Conservation (phyloP, 2,113 vertebrate species). For the Stigmatopora nigra region DNA sequence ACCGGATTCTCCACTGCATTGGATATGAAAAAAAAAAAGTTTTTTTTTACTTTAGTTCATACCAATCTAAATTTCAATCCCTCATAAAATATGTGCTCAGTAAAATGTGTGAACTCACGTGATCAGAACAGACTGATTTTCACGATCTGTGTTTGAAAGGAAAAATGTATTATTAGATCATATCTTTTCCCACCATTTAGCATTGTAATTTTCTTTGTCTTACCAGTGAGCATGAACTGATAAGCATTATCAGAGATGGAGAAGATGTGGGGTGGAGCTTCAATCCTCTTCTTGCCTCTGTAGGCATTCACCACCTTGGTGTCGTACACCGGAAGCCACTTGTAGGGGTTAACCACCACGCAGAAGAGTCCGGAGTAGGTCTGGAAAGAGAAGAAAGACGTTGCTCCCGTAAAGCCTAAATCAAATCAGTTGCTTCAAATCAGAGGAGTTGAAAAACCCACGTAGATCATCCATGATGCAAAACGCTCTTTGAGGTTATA, state of each 20-base stretch:
- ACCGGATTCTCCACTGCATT: slow-evolving; percentile 84
- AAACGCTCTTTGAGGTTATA: slow-evolving; percentile 88
- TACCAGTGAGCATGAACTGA: slow-evolving; percentile 70
- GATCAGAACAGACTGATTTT: slow-evolving; percentile 76
- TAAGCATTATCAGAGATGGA: slow-evolving; percentile 69
- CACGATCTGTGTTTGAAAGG: slow-evolving; percentile 68
- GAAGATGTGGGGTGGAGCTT: slow-evolving; percentile 67
- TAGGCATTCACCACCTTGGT: slow-evolving; percentile 43
- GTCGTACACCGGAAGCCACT: slow-evolving; percentile 83
- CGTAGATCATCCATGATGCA: slow-evolving; percentile 88
- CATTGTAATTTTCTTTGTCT: not conserved
- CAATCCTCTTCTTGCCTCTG: slow-evolving; percentile 68
- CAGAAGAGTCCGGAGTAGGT: slow-evolving; percentile 85
- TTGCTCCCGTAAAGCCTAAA: not conserved
- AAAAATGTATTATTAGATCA: not conserved
- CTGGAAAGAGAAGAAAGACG: slow-evolving; percentile 38
- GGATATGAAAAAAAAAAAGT: too few species aligned
- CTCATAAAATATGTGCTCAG: too few species aligned
- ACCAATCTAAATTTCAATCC: too few species aligned
- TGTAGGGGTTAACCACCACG: slow-evolving; percentile 84
- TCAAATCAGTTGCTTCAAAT: not conserved
- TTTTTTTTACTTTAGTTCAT: too few species aligned
- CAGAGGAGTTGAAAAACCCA: slow-evolving; percentile 34
- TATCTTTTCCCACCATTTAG: too few species aligned
- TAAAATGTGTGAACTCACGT: slow-evolving; percentile 68